A percentile compares a stretch with the other conserved stretches of the same genome.
Evolutionary conservation across 1,140 invertebrate genomes (phyloP).

Genomic region (Callitettix versicolor): DNA sequence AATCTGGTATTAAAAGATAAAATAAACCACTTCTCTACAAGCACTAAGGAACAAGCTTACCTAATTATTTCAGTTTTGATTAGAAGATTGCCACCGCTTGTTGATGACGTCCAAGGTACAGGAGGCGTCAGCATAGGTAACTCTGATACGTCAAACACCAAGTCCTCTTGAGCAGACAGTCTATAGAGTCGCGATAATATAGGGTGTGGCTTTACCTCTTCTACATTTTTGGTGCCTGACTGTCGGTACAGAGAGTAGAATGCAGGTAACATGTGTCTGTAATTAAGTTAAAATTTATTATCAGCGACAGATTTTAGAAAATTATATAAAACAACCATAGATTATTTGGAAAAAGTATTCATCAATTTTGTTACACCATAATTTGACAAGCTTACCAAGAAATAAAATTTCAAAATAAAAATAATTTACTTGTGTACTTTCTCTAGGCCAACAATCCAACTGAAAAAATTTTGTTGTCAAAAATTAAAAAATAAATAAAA

Average conservation of each 20-base stretch:
- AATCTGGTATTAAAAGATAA: no score
- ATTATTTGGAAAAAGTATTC: constrained; percentile 25
- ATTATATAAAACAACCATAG: constrained; percentile 28
- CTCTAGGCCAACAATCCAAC: background rate
- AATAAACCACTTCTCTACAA: no score
- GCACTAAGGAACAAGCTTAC: constrained; percentile 29
- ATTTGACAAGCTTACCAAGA: background rate
- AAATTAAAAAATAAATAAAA: no score
- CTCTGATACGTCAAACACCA: constrained; percentile 57
- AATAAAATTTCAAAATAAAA: background rate
- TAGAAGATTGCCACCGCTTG: constrained; percentile 66
- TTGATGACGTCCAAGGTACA: constrained; percentile 59
- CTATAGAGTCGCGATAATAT: constrained; percentile 51
- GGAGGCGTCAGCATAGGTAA: constrained; percentile 72
- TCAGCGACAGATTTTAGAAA: background rate
- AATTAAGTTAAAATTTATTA: constrained; percentile 16
- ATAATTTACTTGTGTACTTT: background rate
- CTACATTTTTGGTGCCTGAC: constrained; percentile 47
- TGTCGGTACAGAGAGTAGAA: constrained; percentile 72
- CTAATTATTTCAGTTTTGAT: constrained; percentile 54
- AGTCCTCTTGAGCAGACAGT: constrained; percentile 48
- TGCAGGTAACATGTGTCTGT: constrained; percentile 50
- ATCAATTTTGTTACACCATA: background rate
- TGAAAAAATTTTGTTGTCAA: background rate
- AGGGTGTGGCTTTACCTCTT: constrained; percentile 81